Evolutionary conservation across 2,888 invertebrate genomes (phyloP).

Genomic region (Gasteruption jaculator): DNA sequence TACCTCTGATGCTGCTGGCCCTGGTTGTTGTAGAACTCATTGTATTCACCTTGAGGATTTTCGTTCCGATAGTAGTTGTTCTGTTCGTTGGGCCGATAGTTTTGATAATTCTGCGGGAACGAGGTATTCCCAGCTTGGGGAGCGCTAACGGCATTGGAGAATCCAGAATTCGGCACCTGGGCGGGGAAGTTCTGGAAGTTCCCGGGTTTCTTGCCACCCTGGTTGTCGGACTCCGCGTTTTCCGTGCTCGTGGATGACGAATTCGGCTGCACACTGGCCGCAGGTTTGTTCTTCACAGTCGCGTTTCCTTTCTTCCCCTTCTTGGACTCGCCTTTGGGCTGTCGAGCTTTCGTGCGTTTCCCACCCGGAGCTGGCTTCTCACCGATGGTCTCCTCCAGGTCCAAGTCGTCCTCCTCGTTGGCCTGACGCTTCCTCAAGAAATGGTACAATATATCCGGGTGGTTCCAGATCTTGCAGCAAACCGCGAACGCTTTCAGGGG

Average conservation of each 20-base stretch:
- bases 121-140: conserved; percentile 21
- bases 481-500: conserved; percentile 97
- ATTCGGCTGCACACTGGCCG: conserved; percentile 56
- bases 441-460: conserved; percentile 87
- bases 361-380: conserved; percentile 47
- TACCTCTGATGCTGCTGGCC: conserved; percentile 41
- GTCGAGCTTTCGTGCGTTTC: conserved; percentile 47
- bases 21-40: conserved; percentile 41
- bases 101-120: conserved; percentile 37
- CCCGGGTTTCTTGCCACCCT: conserved; percentile 12
- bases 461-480: conserved; percentile 98
- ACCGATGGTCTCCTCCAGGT: conserved; percentile 73
- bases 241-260: conserved; percentile 35
- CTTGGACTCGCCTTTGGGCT: conserved; percentile 48
- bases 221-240: conserved; percentile 23
- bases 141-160: conserved; percentile 28
- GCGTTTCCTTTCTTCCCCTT: conserved; percentile 41
- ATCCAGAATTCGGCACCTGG: conserved; percentile 34
- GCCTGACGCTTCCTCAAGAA: conserved; percentile 78
- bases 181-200: conserved; percentile 13
- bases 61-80: conserved; percentile 42
- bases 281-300: conserved; percentile 53
- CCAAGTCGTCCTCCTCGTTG: conserved; percentile 74
- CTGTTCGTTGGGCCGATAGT: conserved; percentile 39
- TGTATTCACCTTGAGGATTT: conserved; percentile 31